phyloP scores from a whole-genome alignment of 2,113 vertebrate genomes.

The Percopsis transmontana region DNA sequence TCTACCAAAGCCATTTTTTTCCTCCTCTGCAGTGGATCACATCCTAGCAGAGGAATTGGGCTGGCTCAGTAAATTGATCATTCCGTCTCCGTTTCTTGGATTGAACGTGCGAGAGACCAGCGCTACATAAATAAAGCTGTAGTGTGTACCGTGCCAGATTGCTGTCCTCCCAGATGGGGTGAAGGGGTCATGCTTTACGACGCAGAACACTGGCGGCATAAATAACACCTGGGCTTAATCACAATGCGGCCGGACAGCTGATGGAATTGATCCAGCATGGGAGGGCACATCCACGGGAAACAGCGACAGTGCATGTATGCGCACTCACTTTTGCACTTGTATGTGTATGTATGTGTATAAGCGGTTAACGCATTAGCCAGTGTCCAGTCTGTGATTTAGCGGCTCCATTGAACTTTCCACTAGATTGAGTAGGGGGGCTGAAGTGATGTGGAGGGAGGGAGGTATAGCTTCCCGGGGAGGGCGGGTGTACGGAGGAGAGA shows the following conservation, averaged over 20 bases:
- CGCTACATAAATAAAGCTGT: constrained; percentile 72
- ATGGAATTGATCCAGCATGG: constrained; percentile 60
- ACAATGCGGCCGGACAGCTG: constrained; percentile 59
- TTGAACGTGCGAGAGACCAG: constrained; percentile 63
- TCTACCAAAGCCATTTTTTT: constrained; percentile 15
- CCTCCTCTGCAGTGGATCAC: neutral
- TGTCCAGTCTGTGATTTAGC: constrained; percentile 30
- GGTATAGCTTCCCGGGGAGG: constrained; percentile 12
- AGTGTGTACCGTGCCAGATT: constrained; percentile 58
- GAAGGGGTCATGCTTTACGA: constrained; percentile 66
- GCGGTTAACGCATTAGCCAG: neutral
- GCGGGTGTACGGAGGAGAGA: constrained; percentile 39
- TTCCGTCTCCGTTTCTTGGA: constrained; percentile 64
- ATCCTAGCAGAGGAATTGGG: constrained; percentile 16
- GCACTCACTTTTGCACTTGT: constrained; percentile 12
- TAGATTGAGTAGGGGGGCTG: constrained; percentile 4
- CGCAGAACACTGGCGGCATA: constrained; percentile 63
- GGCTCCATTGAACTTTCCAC: constrained; percentile 36
- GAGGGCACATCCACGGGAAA: neutral
- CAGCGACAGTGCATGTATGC: constrained; percentile 26
- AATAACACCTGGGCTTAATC: constrained; percentile 69
- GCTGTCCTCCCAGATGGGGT: constrained; percentile 56
- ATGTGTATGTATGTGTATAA: constrained; percentile 20
- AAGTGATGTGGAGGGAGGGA: constrained; percentile 1
- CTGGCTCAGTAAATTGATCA: constrained; percentile 66